These are phyloP conservation scores for Zophobas atratus DNA, from an alignment of 1,140 invertebrate species.

Conservation along the genomic window DNA sequence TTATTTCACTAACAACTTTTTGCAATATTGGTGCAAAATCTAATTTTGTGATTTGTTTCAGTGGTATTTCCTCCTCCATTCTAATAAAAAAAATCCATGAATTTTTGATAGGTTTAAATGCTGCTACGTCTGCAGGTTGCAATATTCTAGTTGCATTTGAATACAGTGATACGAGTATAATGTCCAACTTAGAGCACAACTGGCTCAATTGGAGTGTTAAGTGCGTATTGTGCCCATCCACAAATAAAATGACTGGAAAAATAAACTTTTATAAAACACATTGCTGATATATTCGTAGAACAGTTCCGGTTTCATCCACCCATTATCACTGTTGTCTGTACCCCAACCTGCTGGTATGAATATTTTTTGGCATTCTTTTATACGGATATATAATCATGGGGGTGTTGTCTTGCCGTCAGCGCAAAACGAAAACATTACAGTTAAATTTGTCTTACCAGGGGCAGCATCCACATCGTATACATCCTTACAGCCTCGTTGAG, in stretches of 20 bases:
- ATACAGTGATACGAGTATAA: conserved; percentile 64
- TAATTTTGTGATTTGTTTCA: neutral
- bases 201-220: conserved; percentile 57
- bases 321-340: too few species aligned
- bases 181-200: conserved; percentile 61
- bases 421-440: conserved; percentile 61
- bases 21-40: neutral
- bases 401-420: conserved; percentile 58
- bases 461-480: conserved; percentile 61
- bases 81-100: conserved; percentile 54
- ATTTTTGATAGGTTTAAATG: conserved; percentile 63
- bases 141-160: conserved; percentile 65
- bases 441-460: conserved; percentile 60
- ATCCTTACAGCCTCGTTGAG: conserved; percentile 60
- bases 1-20: conserved; percentile 13
- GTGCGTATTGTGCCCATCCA: conserved; percentile 67
- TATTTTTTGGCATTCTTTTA: conserved; percentile 58
- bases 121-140: conserved; percentile 66
- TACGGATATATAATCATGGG: conserved; percentile 61
- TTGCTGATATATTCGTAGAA: conserved; percentile 64
- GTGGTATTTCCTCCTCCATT: neutral
- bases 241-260: conserved; percentile 66
- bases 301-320: conserved; percentile 65
- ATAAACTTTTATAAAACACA: conserved; percentile 60
- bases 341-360: too few species aligned